Evolutionary conservation across 2,113 vertebrate genomes (phyloP), one percentile per base, ranked within the genome.

Genomic region (Cepphus grylle): DNA sequence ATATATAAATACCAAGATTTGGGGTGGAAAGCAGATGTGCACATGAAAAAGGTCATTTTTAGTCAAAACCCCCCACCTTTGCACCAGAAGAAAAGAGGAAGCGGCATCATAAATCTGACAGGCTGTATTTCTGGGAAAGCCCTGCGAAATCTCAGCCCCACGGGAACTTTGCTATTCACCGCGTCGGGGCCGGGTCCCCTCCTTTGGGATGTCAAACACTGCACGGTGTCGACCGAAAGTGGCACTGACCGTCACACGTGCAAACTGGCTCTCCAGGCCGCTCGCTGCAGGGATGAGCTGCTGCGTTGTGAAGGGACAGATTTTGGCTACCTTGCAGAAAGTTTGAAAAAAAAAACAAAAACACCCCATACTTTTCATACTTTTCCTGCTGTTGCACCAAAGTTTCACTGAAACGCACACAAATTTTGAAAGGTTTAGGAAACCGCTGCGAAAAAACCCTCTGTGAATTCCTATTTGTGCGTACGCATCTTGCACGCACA

Each of bases 11-110:
- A 85, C 65, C 34, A 69, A 12, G 52, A 91, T 84, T 38, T 67
- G 73, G 77, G 25, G 56, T 49, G n/a, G 61, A 65, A 96, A 73
- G 94, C 78, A 93, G 91, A 87, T 87, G 73, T 65, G 70, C 73
- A 36, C 29, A 6, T 12, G 65, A 72, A 81, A 86, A 63, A 61
- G 27, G 52, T 56, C 5, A 52, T 47, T 90, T 81, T 69, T 56
- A 45, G 47, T 59, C 30, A 53, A 72, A 49, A 55, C 25, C 0
- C 2, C 5, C 15, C 26, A 76, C 4, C n/a, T 86, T 94, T 40
- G 22, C 21, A 81, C 69, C 22, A 36, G 47, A 83, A 53, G 29
- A 81, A 70, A 74, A 55, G 61, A 85, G 43, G 72, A 81, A 80
- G 30, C 29, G 42, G 10, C 32, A 58, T 15, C 55, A 52, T 14